These are phyloP conservation scores for Nephila pilipes DNA, from an alignment of 1,140 invertebrate species.

Conservation along the genomic window DNA sequence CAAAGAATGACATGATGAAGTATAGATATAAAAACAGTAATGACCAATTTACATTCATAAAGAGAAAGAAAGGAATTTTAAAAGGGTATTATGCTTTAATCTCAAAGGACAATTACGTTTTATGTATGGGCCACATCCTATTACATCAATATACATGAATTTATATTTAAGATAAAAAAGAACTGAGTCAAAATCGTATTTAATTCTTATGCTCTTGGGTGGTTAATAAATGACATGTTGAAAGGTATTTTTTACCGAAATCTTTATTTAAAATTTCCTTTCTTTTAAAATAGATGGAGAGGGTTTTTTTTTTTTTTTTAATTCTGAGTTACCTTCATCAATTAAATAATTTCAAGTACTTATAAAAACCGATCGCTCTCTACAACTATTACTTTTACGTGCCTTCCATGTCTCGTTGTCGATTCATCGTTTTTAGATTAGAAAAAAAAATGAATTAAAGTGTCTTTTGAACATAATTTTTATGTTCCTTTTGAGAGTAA, in stretches of 20 bases:
- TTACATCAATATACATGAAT: not conserved
- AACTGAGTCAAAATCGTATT: not conserved
- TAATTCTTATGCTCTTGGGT: not conserved
- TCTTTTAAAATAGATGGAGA: not conserved
- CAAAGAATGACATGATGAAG: not conserved
- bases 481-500: too few species aligned
- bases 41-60: constrained; percentile 54
- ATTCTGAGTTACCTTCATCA: not conserved
- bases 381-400: too few species aligned
- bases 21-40: constrained; percentile 17
- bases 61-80: constrained; percentile 24
- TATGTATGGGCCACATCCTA: not conserved
- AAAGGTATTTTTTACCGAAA: not conserved
- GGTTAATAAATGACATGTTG: not conserved
- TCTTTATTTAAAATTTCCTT: not conserved
- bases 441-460: too few species aligned
- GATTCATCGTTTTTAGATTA: too few species aligned
- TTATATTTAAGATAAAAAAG: not conserved
- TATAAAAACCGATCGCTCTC: not conserved
- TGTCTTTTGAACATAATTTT: too few species aligned
- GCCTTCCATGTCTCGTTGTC: too few species aligned
- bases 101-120: not conserved
- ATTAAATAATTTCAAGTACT: not conserved
- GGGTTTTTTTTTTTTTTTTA: too few species aligned
- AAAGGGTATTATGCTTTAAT: constrained; percentile 50